These are phyloP conservation scores for Keiferia lycopersicella DNA, from an alignment of 2,888 invertebrate species.

Conservation along the genomic window DNA sequence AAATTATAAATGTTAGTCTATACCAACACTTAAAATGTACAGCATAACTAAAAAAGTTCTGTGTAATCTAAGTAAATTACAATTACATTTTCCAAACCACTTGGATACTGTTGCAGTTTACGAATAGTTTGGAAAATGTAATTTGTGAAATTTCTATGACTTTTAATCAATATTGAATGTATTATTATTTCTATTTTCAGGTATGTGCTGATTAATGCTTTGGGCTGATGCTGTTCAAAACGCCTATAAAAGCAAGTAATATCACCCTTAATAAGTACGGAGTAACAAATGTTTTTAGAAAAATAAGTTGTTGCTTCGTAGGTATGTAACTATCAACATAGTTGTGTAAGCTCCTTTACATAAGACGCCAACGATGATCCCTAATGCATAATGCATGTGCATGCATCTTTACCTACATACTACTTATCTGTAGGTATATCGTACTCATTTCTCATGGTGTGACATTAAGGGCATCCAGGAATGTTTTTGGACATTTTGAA, in stretches of 20 bases:
- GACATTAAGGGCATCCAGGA: neutral
- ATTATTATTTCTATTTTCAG: neutral
- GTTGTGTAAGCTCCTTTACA: slow-evolving; percentile 41
- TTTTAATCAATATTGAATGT: neutral
- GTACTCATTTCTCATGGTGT: slow-evolving; percentile 22
- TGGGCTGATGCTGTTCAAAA: neutral
- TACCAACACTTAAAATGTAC: too few relatives aligned
- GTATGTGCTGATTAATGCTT: too few relatives aligned
- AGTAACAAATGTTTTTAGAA: too few relatives aligned
- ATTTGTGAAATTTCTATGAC: neutral
- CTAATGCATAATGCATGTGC: slow-evolving; percentile 67
- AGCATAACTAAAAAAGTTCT: too few relatives aligned
- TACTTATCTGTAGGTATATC: slow-evolving; percentile 20
- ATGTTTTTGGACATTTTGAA: neutral
- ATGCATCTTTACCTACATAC: slow-evolving; percentile 50
- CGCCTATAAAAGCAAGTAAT: neutral
- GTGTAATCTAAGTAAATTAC: too few relatives aligned
- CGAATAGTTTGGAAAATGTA: too few relatives aligned
- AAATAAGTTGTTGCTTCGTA: neutral
- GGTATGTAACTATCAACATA: neutral
- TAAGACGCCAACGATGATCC: slow-evolving; percentile 60
- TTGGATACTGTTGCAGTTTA: too few relatives aligned
- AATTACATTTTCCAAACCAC: too few relatives aligned
- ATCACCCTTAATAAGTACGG: too few relatives aligned
- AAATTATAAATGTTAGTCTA: too few relatives aligned